Percentiles rank a stretch among this genome's conserved stretches.
phyloP scores from a whole-genome alignment of 2,888 invertebrate genomes.

The Abrostola triplasia region DNA sequence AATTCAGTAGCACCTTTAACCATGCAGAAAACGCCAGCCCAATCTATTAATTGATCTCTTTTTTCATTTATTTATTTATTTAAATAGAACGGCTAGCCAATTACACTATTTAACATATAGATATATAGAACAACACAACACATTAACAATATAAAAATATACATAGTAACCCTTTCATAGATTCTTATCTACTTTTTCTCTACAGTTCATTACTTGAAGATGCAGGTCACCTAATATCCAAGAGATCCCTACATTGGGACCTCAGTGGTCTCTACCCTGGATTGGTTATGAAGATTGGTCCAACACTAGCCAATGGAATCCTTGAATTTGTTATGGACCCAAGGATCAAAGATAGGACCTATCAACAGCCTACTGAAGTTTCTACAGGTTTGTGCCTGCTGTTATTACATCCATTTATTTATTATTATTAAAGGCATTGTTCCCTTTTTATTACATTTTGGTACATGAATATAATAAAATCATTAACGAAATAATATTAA shows the following conservation, averaged over 20 bases:
- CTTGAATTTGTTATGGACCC: slow-evolving; percentile 93
- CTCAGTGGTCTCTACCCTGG: slow-evolving; percentile 92
- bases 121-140: no score
- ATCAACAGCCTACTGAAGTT: slow-evolving; percentile 87
- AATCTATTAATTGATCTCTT: no score
- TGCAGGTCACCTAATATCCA: slow-evolving; percentile 90
- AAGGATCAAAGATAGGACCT: slow-evolving; percentile 85
- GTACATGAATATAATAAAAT: no score
- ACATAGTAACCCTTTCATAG: no score
- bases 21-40: no score
- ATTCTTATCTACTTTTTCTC: not conserved
- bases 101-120: no score
- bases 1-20: no score
- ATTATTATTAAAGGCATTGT: not conserved
- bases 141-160: no score
- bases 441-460: no score
- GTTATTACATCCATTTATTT: not conserved
- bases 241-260: slow-evolving; percentile 92
- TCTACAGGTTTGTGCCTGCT: slow-evolving; percentile 87
- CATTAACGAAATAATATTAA: no score
- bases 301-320: slow-evolving; percentile 91
- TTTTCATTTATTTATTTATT: not conserved
- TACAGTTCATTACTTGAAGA: slow-evolving; percentile 90
- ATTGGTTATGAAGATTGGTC: slow-evolving; percentile 92
- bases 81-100: no score